Evolutionary conservation across 2,888 invertebrate genomes (phyloP), one percentile per base, ranked within the genome.

Genomic region (Dasypogon diadema): DNA sequence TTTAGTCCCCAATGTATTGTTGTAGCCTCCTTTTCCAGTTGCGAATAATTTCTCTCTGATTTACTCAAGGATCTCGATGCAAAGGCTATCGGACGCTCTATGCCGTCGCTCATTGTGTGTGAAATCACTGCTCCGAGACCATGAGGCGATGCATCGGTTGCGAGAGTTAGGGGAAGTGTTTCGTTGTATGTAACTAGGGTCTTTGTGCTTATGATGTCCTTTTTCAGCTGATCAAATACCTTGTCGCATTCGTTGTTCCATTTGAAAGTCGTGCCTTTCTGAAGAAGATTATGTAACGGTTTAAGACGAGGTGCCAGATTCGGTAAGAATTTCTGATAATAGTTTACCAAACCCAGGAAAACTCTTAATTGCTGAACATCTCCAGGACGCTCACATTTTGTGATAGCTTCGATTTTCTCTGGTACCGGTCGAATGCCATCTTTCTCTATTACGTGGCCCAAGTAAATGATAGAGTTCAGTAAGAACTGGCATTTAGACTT

Each of bases 121-220:
- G 56, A 56, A 24, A 56, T 56, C 4, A 56, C 56, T 26, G 56
- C 56, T 24, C 56, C 56, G 12, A 56, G n/a, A 18, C 56, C 56
- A 26, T 24, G 26, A 8, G 56, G 18, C 2, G 56, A 56, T 8
- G 56, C 56, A n/a, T 56, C 56, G 5, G 24, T 56, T 24, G 56
- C 56, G 2, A 56, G 56, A 18, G 24, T n/a, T n/a, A 56, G 8
- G 3, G 56, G 56, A 14, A 56, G 24, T n/a, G 8, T 14, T 56
- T 24, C 56, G 14, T 26, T 5, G n/a, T 16, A 56, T 8, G n/a
- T 3, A 10, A 18, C 18, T 24, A 56, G 24, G 6, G 24, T 24
- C n/a, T n/a, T 3, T 56, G 56, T 18, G 12, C 26, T 56, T 2
- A 26, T 26, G n/a, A 56, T 56, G n/a, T 56, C 14, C 3, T 24